Conservation (phyloP, 1,140 invertebrate species). For the Drosophila asahinai region DNA sequence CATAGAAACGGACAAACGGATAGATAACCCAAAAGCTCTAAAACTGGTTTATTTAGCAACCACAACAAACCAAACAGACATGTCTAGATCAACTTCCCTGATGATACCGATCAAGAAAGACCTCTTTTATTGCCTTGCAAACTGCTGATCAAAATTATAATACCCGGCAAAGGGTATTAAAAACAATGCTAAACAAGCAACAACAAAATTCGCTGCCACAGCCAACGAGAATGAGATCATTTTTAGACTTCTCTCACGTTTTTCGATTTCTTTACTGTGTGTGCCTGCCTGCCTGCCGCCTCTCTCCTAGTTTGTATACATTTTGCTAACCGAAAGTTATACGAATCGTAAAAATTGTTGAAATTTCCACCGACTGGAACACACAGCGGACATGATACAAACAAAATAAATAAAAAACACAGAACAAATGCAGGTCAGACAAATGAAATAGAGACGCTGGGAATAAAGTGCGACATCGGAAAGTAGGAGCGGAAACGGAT, state of each 20-base stretch:
- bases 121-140: accelerated
- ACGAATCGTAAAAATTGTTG: conserved; percentile 28
- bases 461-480: conserved; percentile 20
- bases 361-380: conserved; percentile 41
- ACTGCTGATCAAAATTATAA: neutral
- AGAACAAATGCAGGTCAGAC: conserved; percentile 41
- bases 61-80: neutral
- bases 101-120: no score
- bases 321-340: conserved; percentile 38
- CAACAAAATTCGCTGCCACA: conserved; percentile 20
- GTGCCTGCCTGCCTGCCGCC: neutral
- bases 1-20: no score
- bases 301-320: conserved; percentile 34
- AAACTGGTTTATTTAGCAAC: no score
- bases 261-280: conserved; percentile 15
- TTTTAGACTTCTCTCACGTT: conserved; percentile 35
- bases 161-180: neutral
- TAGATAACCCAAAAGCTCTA: neutral
- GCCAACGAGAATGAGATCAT: conserved; percentile 44
- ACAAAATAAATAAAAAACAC: conserved; percentile 15
- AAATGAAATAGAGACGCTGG: conserved; percentile 18
- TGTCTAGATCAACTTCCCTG: neutral
- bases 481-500: conserved; percentile 35
- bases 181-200: conserved; percentile 16
- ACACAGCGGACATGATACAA: conserved; percentile 24